Conservation (phyloP, 2,888 invertebrate genomes). For the Trichopoda pennipes region DNA sequence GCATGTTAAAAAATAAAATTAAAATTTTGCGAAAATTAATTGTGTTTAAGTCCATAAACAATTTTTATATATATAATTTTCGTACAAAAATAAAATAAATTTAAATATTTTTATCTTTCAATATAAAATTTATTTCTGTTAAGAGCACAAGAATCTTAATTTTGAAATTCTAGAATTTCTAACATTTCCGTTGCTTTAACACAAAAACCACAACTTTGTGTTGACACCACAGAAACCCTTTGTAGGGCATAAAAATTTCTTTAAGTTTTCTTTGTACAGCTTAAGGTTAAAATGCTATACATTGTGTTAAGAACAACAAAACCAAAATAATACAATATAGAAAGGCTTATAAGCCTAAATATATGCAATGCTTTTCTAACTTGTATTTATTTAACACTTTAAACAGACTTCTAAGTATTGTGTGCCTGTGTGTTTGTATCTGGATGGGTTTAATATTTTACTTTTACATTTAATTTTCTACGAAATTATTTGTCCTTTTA, state of each 20-base stretch:
- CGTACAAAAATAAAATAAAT: too few relatives aligned
- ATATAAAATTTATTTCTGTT: not conserved
- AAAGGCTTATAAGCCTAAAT: conserved; percentile 69
- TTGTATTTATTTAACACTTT: conserved; percentile 59
- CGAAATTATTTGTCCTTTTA: conserved; percentile 43
- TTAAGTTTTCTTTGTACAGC: conserved; percentile 29
- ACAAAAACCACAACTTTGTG: conserved; percentile 48
- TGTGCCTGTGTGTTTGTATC: not conserved
- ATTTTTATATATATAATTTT: not conserved
- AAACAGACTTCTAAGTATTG: conserved; percentile 24
- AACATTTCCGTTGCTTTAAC: not conserved
- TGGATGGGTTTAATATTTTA: not conserved
- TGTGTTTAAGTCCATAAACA: not conserved
- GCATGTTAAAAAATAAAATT: not conserved
- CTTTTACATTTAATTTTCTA: conserved; percentile 19
- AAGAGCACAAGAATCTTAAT: conserved; percentile 4
- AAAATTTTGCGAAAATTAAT: not conserved
- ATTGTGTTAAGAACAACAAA: conserved; percentile 31
- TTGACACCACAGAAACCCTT: conserved; percentile 23
- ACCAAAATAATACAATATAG: conserved; percentile 22
- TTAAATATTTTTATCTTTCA: conserved; percentile 7
- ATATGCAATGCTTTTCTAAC: conserved; percentile 59
- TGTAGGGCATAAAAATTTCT: conserved; percentile 9
- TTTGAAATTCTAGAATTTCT: not conserved
- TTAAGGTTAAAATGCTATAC: conserved; percentile 38